A percentile compares a stretch with the other conserved stretches of the same genome.
Evolutionary conservation across 1,140 invertebrate species (phyloP).

Genomic region (Ips typographus): DNA sequence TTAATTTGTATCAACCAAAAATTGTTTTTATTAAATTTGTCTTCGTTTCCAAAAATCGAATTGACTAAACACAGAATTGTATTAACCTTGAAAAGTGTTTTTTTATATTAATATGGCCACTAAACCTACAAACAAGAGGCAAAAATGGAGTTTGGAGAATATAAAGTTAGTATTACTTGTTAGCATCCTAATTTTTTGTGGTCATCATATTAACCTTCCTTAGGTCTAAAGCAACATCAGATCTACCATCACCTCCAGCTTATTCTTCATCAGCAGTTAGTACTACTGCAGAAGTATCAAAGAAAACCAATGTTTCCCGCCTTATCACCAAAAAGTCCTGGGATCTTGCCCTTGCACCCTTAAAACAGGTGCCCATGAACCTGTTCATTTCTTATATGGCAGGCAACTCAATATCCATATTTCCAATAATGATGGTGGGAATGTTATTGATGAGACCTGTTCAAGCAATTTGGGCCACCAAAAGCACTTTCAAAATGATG

Average conservation of each 20-base stretch:
- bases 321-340: constrained; percentile 94
- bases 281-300: constrained; percentile 72
- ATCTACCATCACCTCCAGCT: constrained; percentile 76
- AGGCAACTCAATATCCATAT: constrained; percentile 98
- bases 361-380: constrained; percentile 98
- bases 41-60: too few relatives aligned
- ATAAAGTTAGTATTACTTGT: constrained; percentile 39
- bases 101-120: constrained; percentile 29
- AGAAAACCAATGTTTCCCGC: constrained; percentile 74
- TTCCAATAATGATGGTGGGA: constrained; percentile 99
- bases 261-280: constrained; percentile 72
- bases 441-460: constrained; percentile 97
- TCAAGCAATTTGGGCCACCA: constrained; percentile 89
- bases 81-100: too few relatives aligned
- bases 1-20: too few relatives aligned
- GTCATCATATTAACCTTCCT: too few relatives aligned
- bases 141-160: constrained; percentile 48
- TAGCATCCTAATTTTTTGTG: background rate
- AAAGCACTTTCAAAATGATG: constrained; percentile 92
- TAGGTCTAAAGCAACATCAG: constrained; percentile 8
- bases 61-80: too few relatives aligned
- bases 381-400: constrained; percentile 99
- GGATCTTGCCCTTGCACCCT: constrained; percentile 93
- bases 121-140: constrained; percentile 38
- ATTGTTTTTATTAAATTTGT: too few relatives aligned